phyloP scores from a whole-genome alignment of 2,113 vertebrate genomes.

The Bubo blakistoni region DNA sequence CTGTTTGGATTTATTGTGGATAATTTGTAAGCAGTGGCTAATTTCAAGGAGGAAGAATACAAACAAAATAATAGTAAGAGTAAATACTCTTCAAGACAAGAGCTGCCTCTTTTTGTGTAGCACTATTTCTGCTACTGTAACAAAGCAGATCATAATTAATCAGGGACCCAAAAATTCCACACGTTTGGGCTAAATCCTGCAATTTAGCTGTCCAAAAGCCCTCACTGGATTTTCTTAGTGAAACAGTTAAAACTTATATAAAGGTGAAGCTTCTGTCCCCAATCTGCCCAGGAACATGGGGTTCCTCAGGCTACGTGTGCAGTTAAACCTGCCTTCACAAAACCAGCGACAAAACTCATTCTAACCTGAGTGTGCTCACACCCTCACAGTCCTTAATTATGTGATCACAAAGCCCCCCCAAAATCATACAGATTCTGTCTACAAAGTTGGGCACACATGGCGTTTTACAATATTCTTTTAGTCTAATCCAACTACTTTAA shows the following conservation, averaged over 20 bases:
- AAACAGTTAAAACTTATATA: neutral
- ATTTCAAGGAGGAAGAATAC: neutral
- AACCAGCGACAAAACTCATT: neutral
- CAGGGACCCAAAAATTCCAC: neutral
- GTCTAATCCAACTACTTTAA: neutral
- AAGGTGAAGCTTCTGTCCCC: neutral
- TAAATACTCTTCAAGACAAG: neutral
- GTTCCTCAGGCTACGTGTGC: neutral
- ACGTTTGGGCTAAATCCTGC: neutral
- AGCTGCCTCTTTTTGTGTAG: neutral
- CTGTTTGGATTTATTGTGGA: neutral
- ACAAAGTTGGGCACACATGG: neutral
- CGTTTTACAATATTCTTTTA: neutral
- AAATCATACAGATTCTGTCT: neutral
- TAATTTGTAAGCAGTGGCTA: neutral
- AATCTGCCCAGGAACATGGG: accelerated
- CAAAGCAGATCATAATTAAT: neutral
- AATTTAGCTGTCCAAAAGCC: neutral
- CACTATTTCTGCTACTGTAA: neutral
- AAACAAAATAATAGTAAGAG: neutral
- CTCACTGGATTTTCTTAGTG: neutral
- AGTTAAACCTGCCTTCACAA: neutral
- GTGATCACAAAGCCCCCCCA: neutral
- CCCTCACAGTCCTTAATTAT: neutral
- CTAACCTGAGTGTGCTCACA: neutral